A percentile compares a stretch with the other conserved stretches of the same genome.
Evolutionary conservation across 2,113 vertebrate genomes (phyloP).

Genomic region (Pontoporia blainvillei): DNA sequence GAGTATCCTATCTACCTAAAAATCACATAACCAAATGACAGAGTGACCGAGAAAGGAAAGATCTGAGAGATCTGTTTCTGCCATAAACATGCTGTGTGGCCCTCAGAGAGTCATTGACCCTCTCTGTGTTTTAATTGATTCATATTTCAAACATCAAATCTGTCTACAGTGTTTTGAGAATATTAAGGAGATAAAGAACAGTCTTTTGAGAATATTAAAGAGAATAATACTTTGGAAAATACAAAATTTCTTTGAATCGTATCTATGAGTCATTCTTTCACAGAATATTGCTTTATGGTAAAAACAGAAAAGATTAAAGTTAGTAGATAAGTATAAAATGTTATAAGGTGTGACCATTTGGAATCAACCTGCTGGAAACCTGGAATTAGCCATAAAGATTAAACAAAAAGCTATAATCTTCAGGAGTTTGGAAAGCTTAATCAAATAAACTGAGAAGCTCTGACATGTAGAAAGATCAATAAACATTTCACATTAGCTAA

Average conservation of each 20-base stretch:
- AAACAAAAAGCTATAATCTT: not conserved
- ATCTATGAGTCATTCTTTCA: not conserved
- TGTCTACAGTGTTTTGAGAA: not conserved
- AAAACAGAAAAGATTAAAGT: not conserved
- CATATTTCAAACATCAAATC: not conserved
- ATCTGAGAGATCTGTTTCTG: not conserved
- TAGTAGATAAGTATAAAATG: not conserved
- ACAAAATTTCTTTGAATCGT: not conserved
- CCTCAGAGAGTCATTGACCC: not conserved
- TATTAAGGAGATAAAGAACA: not conserved
- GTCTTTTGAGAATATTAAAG: not conserved
- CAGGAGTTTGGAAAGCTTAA: not conserved
- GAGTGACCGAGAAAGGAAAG: not conserved
- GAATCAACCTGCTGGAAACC: not conserved
- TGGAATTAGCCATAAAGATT: not conserved
- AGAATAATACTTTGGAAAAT: conserved; percentile 2
- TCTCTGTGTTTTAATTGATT: not conserved
- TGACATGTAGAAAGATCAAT: not conserved
- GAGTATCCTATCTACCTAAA: not conserved
- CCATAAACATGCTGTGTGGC: not conserved
- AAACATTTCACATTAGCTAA: not conserved
- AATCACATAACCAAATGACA: not conserved
- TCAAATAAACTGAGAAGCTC: not conserved
- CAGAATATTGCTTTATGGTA: not conserved
- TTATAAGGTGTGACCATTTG: not conserved